Evolutionary conservation across 2,797 vertebrate species (phyloP).

Genomic region (Numenius phaeopus): DNA sequence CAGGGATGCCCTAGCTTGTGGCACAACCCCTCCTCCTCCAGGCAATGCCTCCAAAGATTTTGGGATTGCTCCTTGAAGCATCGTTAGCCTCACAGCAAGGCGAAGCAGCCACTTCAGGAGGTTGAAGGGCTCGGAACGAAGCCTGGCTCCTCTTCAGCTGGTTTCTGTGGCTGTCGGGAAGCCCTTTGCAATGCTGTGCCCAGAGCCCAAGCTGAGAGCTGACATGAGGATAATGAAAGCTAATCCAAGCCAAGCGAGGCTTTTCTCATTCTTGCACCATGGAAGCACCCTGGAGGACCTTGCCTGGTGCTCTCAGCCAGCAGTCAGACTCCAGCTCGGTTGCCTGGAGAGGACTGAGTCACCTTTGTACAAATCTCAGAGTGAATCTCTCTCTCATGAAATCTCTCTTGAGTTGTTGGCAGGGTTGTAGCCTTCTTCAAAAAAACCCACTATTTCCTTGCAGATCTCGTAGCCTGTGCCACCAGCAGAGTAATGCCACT

Average conservation of each 20-base stretch:
- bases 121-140: not conserved
- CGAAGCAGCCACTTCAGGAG: not conserved
- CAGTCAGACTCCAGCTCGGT: rapidly evolving
- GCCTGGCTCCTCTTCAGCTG: not conserved
- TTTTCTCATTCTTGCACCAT: not conserved
- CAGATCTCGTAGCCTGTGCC: not conserved
- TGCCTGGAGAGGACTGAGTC: not conserved
- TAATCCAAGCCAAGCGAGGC: not conserved
- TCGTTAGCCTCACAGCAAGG: not conserved
- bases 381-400: not conserved
- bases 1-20: rapidly evolving
- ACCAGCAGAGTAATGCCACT: not conserved
- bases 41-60: not conserved
- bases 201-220: not conserved
- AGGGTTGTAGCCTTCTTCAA: not conserved
- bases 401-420: not conserved
- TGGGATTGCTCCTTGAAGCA: not conserved
- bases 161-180: not conserved
- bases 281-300: not conserved
- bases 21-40: not conserved
- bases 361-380: not conserved
- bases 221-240: not conserved
- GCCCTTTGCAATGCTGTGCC: not conserved
- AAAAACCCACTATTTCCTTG: not conserved
- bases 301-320: not conserved